Percentiles rank a stretch among this genome's conserved stretches.
Conservation (phyloP, 2,797 vertebrate species). For the Emys orbicularis region DNA sequence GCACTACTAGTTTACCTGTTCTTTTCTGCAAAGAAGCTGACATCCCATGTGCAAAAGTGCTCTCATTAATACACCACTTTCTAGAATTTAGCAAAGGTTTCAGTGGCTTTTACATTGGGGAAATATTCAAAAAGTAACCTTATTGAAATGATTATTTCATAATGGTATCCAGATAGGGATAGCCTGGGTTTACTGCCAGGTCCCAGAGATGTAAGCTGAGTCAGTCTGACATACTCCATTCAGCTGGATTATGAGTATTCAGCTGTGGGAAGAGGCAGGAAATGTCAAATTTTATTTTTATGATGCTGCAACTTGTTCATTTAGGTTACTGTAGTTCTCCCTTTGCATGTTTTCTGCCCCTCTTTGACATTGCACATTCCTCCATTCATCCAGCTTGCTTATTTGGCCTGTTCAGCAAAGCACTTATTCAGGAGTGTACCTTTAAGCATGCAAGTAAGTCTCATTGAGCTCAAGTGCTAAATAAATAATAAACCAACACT, state of each 20-base stretch:
- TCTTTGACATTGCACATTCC: rapidly evolving
- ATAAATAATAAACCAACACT: neutral
- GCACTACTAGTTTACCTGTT: neutral
- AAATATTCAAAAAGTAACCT: neutral
- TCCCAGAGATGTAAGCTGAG: neutral
- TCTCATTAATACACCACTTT: neutral
- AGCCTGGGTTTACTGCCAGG: neutral
- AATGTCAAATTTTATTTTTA: neutral
- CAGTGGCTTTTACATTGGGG: neutral
- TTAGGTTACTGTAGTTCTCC: neutral
- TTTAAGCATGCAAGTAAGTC: rapidly evolving
- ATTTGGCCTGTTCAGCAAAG: neutral
- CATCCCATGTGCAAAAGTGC: neutral
- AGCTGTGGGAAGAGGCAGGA: neutral
- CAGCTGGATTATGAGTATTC: neutral
- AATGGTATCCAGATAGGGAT: neutral
- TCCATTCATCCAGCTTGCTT: rapidly evolving
- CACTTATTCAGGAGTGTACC: rapidly evolving
- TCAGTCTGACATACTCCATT: neutral
- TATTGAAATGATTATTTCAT: neutral
- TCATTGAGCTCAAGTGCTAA: neutral
- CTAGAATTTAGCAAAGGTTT: neutral
- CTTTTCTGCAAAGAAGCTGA: neutral
- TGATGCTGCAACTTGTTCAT: neutral
- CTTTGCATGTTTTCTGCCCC: neutral